phyloP scores from a whole-genome alignment of 2,113 vertebrate species.

The Prionailurus bengalensis region DNA sequence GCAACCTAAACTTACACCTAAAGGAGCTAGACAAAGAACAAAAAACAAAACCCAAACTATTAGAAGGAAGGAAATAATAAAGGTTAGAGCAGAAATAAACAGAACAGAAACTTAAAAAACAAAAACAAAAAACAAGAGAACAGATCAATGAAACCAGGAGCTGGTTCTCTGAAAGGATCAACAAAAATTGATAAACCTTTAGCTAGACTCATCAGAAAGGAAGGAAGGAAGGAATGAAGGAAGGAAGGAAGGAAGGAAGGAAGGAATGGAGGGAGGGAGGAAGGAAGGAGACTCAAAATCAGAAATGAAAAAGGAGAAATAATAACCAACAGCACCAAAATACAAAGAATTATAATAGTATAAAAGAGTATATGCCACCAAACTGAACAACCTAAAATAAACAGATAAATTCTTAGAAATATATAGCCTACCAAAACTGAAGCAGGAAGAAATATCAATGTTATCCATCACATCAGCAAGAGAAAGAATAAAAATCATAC shows the following conservation, averaged over 20 bases:
- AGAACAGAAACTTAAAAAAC: not conserved
- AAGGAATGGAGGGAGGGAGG: too few species aligned
- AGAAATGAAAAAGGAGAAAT: not conserved
- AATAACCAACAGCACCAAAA: not conserved
- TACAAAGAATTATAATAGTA: not conserved
- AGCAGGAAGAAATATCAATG: not conserved
- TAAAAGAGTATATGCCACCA: not conserved
- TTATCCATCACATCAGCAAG: not conserved
- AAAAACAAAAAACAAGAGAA: not conserved
- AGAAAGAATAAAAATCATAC: not conserved
- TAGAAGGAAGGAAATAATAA: not conserved
- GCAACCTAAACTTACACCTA: too few species aligned
- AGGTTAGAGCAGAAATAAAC: not conserved
- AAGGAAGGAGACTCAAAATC: not conserved
- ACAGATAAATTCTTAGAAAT: not conserved
- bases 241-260: rapidly evolving
- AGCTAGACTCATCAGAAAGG: not conserved
- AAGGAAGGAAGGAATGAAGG: not conserved
- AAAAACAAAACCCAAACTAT: not conserved
- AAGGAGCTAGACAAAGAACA: not conserved
- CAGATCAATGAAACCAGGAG: not conserved
- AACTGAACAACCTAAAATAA: not conserved
- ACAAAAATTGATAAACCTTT: not conserved
- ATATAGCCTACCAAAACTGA: not conserved
- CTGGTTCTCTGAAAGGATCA: not conserved